These are phyloP conservation scores for Aspiorhynchus laticeps DNA, from an alignment of 2,113 vertebrate genomes.

Conservation along the genomic window DNA sequence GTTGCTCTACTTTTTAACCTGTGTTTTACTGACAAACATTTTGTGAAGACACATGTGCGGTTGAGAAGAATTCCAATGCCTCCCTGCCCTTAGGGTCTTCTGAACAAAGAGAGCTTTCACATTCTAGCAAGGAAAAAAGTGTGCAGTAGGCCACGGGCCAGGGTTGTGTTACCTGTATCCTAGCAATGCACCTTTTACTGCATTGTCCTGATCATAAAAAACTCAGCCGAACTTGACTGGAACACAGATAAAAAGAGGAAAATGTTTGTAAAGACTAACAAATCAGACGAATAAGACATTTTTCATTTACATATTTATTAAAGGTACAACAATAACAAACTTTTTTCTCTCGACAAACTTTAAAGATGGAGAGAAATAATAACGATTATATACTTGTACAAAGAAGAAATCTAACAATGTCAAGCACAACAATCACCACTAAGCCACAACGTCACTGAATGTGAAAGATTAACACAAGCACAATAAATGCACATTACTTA, in stretches of 20 bases:
- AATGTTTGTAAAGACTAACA: not conserved
- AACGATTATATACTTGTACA: constrained; percentile 65
- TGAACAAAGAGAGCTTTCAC: constrained; percentile 66
- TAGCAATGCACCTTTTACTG: constrained; percentile 41
- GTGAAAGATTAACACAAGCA: constrained; percentile 59
- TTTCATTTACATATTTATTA: constrained; percentile 67
- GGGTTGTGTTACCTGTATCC: constrained; percentile 49
- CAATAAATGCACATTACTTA: constrained; percentile 62
- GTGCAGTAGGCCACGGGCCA: constrained; percentile 36
- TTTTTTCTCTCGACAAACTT: constrained; percentile 60
- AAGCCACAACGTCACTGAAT: constrained; percentile 48
- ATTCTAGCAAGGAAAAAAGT: constrained; percentile 20
- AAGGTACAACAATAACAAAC: constrained; percentile 69
- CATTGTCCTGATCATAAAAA: not conserved
- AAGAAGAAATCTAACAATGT: constrained; percentile 63
- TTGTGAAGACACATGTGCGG: not conserved
- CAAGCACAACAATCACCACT: constrained; percentile 65
- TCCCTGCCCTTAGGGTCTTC: constrained; percentile 46
- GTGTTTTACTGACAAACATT: constrained; percentile 18
- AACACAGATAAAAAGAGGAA: not conserved
- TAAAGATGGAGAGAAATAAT: constrained; percentile 61
- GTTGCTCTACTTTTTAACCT: not conserved
- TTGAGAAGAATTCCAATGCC: not conserved
- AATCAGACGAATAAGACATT: not conserved
- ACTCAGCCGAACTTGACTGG: not conserved